A percentile compares a stretch with the other conserved stretches of the same genome.
These are phyloP conservation scores for Nicator chloris DNA, from an alignment of 2,113 vertebrate genomes.

Conservation along the genomic window DNA sequence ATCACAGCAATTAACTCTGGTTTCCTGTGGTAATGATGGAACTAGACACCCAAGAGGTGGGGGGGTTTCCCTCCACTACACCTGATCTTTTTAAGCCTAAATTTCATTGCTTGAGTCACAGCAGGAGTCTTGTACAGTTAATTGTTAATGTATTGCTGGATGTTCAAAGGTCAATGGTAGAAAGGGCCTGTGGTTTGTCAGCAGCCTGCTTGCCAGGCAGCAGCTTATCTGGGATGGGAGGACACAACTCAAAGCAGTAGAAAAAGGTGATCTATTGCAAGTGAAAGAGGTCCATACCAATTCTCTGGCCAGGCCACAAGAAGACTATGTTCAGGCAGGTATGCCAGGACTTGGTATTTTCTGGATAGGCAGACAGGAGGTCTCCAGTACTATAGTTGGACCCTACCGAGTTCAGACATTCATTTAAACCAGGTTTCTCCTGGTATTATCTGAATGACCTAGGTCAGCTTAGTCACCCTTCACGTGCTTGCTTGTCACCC, in stretches of 20 bases:
- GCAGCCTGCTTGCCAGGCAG: neutral
- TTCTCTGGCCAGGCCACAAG: neutral
- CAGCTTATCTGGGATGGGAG: neutral
- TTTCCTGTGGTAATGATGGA: neutral
- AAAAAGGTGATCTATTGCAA: neutral
- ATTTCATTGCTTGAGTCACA: neutral
- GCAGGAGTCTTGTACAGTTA: neutral
- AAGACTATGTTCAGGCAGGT: neutral
- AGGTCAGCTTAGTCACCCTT: neutral
- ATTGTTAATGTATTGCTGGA: neutral
- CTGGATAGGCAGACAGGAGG: neutral
- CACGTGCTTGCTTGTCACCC: neutral
- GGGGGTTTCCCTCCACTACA: fast-evolving
- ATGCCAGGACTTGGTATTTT: neutral
- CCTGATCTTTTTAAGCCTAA: neutral
- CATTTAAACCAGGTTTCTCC: neutral
- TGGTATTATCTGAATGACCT: neutral
- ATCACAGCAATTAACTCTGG: neutral
- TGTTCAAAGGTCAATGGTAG: neutral
- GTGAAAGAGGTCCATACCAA: neutral
- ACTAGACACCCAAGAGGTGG: neutral
- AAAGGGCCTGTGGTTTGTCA: fast-evolving
- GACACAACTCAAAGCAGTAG: neutral
- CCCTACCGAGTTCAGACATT: neutral
- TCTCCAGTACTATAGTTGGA: neutral